Percentiles rank a stretch among this genome's conserved stretches.
Conservation (phyloP, 2,888 invertebrate genomes). For the Mythimna albipuncta region DNA sequence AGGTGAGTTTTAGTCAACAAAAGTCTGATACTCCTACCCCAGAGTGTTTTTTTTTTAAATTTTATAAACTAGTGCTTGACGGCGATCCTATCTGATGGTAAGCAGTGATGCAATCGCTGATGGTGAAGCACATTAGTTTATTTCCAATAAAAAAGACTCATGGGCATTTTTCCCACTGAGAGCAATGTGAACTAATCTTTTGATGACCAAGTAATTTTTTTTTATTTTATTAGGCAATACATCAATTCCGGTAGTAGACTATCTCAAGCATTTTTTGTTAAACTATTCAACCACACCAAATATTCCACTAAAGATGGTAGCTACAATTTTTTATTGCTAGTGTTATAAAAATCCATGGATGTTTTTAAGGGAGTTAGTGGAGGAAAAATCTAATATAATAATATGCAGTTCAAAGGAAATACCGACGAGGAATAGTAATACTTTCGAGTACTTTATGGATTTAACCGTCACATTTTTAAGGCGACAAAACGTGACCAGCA, state of each 20-base stretch:
- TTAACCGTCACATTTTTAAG: constrained; percentile 89
- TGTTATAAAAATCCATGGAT: constrained; percentile 41
- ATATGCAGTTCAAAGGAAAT: constrained; percentile 85
- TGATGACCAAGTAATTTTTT: neutral
- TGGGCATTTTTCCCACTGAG: neutral
- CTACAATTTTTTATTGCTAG: neutral
- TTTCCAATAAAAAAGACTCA: no score
- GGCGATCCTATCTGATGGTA: no score
- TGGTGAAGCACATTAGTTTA: no score
- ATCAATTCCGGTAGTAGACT: no score
- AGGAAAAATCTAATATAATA: constrained; percentile 81
- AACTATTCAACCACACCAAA: neutral
- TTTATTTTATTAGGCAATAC: no score
- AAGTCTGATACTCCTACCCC: no score
- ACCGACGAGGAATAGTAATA: constrained; percentile 86
- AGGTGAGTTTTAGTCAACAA: no score
- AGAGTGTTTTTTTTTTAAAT: no score
- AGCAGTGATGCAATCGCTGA: no score
- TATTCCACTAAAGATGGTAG: no score
- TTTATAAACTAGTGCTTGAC: no score
- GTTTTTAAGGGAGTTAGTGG: constrained; percentile 55
- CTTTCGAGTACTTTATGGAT: constrained; percentile 88
- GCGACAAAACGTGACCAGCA: constrained; percentile 87
- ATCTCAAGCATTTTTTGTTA: no score
- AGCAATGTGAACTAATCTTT: neutral